Percentiles rank a stretch among this genome's conserved stretches.
Evolutionary conservation across 2,113 vertebrate species (phyloP).

Genomic region (Cynopterus brachyotis): DNA sequence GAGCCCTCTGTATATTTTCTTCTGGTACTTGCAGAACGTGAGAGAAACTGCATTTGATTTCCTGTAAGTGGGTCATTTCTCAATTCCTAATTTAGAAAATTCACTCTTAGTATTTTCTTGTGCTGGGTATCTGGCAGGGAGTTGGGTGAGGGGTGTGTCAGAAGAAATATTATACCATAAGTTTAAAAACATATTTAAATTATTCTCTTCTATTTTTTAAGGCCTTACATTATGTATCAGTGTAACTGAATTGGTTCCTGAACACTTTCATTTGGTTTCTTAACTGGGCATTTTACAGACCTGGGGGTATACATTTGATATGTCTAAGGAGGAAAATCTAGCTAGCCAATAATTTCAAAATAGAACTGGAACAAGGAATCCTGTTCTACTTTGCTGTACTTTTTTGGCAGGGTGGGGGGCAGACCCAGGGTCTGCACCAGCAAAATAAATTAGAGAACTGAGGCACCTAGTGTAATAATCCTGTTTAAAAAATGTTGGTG

Average conservation of each 20-base stretch:
- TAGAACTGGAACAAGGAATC: neutral
- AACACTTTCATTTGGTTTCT: constrained; percentile 40
- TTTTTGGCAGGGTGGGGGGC: neutral
- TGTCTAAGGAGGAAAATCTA: constrained; percentile 55
- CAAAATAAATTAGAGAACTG: constrained; percentile 35
- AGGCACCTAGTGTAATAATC: neutral
- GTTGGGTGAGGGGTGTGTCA: neutral
- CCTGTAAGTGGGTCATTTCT: constrained; percentile 57
- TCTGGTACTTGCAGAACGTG: neutral
- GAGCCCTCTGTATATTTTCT: neutral
- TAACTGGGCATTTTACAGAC: constrained; percentile 64
- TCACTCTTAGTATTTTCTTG: constrained; percentile 43
- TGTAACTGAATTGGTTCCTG: neutral
- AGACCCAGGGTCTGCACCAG: neutral
- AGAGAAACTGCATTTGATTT: constrained; percentile 28
- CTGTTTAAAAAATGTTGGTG: constrained; percentile 15
- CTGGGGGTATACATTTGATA: constrained; percentile 20
- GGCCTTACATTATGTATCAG: constrained; percentile 9
- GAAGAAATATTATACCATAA: neutral
- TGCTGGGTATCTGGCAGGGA: neutral
- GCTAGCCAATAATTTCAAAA: constrained; percentile 53
- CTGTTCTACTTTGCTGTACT: constrained; percentile 27
- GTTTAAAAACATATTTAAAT: constrained; percentile 68
- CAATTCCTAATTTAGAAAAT: constrained; percentile 62
- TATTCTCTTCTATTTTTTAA: constrained; percentile 41